Conservation (phyloP, 2,888 invertebrate genomes). For the Eupithecia insigniata region DNA sequence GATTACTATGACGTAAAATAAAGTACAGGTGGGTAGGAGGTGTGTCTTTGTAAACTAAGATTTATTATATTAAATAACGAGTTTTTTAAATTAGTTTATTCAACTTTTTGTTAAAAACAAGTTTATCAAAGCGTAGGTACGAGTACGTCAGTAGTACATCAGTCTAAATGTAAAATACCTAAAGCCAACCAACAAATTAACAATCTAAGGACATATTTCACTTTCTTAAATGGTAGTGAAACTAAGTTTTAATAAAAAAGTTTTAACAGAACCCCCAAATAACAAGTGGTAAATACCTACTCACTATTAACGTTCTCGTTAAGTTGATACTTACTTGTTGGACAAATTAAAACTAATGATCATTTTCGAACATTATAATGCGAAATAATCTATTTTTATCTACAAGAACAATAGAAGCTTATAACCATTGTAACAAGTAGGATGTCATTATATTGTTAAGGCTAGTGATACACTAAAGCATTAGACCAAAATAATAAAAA, state of each 20-base stretch:
- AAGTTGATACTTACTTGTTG: no score
- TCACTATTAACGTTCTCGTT: background rate
- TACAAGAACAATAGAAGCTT: slow-evolving; percentile 41
- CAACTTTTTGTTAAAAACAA: background rate
- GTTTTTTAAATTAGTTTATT: background rate
- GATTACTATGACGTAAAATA: slow-evolving; percentile 9
- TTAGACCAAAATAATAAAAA: background rate
- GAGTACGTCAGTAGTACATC: no score
- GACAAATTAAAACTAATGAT: slow-evolving; percentile 17
- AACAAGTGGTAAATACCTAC: no score
- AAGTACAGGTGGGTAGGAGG: slow-evolving; percentile 11
- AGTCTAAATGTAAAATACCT: background rate
- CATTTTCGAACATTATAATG: slow-evolving; percentile 8
- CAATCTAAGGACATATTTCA: no score
- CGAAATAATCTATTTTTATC: slow-evolving; percentile 40
- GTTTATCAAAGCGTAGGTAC: background rate
- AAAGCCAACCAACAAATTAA: no score
- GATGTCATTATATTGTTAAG: slow-evolving; percentile 29
- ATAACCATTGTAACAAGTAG: slow-evolving; percentile 39
- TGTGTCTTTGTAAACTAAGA: background rate
- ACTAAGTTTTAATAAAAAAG: no score
- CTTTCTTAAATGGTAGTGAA: no score
- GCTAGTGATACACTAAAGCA: background rate
- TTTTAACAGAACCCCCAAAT: no score
- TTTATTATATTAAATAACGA: background rate